Base-by-base conservation (phyloP, 2,888 invertebrate genomes). In the Junonia oenone region DNA sequence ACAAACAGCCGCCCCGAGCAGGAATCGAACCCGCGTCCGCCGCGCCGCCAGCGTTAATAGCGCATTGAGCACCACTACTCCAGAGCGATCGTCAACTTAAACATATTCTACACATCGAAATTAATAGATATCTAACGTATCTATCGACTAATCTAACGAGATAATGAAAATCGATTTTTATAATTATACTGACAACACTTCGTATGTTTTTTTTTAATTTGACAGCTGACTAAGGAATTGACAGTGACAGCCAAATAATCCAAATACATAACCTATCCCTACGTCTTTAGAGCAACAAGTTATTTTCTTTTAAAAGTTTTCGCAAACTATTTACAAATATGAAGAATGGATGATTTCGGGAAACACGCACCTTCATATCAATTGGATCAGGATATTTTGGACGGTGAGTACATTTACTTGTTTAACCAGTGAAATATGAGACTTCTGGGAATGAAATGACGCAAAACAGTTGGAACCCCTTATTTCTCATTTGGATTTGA, bases 261-360 rank as follows among this genome's bases (percentile, higher is more conserved):
- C 43, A 45, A 53, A 45, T 37, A 13, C 35, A 51, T 61, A 55
- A 58, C 58, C 51, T 58, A 56, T 33, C 13, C 33, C 22, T 22
- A 38, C 27, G 19, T 51, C 29, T 26, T 29, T 31, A 31, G 45
- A 15, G 22, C 31, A 51, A 45, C 46, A 58, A 61, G 52, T 58
- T 51, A 57, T 55, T 33, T 9, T 43, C 22, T 43, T 22, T 46
- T 45, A 55, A 55, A 60, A 55, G 58, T 55, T 67, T 73, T 63
- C 53, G 63, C 68, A 73, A 75, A 70, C 75, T 75, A 66, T 71
- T 75, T 72, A 66, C 75, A 85, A 89, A 81, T 82, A 89, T 90
- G 89, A 88, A 90, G 89, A 86, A 90, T 90, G 90, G 89, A 88
- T 82, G 89, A 89, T 82, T 83, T 82, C 75, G 79, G 73, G 71